Conservation (phyloP, 2,113 vertebrate species). For the Leucoraja erinaceus region DNA sequence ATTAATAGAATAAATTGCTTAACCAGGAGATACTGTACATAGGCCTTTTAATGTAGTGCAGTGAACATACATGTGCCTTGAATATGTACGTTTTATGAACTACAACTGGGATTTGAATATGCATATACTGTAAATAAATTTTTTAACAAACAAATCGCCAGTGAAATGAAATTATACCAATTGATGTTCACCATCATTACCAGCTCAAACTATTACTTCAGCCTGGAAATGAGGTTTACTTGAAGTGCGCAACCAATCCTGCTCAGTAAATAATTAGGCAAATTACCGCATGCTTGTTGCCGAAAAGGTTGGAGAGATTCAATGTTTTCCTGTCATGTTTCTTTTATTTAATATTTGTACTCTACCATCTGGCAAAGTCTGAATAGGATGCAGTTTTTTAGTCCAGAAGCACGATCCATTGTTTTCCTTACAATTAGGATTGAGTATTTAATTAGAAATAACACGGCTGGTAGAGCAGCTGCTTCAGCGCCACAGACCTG, state of each 20-base stretch:
- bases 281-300: not conserved
- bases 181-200: not conserved
- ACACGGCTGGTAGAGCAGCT: no score
- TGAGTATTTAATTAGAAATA: no score
- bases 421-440: no score
- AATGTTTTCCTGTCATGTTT: not conserved
- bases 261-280: not conserved
- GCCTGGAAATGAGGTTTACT: not conserved
- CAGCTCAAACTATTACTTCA: not conserved
- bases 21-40: conserved; percentile 29
- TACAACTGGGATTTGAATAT: conserved; percentile 28
- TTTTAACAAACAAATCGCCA: not conserved
- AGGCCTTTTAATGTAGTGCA: conserved; percentile 30
- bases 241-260: not conserved
- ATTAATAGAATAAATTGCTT: conserved; percentile 19
- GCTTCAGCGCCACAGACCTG: no score
- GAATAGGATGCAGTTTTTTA: no score
- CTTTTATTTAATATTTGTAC: no score
- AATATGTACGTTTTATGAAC: conserved; percentile 35
- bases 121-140: conserved; percentile 37
- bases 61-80: conserved; percentile 37
- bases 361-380: no score
- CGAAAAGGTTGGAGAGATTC: not conserved
- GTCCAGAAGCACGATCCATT: no score
- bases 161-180: not conserved